Evolutionary conservation across 2,797 vertebrate genomes (phyloP).

Genomic region (Alcedo atthis): DNA sequence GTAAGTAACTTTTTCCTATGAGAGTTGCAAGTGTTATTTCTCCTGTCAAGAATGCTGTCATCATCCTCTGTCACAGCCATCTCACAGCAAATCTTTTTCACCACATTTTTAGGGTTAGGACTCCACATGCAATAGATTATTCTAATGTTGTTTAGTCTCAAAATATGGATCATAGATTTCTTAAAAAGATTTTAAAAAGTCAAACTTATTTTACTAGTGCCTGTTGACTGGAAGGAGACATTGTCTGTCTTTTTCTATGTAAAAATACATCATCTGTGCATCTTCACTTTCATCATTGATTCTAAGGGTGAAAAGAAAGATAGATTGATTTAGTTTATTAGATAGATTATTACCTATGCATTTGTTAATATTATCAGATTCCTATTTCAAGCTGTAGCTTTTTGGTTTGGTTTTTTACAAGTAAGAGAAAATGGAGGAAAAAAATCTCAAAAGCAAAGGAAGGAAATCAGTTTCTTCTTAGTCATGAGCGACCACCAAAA

Average conservation of each 20-base stretch:
- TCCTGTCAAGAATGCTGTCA: background rate
- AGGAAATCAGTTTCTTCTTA: background rate
- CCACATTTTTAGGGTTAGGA: background rate
- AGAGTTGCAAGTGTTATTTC: background rate
- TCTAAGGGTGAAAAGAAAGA: background rate
- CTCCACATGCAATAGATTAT: background rate
- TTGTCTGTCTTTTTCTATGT: background rate
- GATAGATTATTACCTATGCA: background rate
- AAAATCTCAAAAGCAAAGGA: background rate
- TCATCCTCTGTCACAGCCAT: background rate
- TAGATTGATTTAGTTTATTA: background rate
- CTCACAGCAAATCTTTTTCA: background rate
- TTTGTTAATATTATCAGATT: background rate
- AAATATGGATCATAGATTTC: background rate
- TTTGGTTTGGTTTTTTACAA: background rate
- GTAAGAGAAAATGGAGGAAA: background rate
- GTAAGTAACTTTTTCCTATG: background rate
- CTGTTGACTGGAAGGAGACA: background rate
- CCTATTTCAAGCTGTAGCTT: background rate
- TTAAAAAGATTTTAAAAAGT: background rate
- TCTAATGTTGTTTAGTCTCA: constrained; percentile 2
- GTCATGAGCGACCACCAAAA: background rate
- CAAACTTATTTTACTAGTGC: background rate
- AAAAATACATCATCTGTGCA: background rate
- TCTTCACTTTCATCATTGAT: background rate